Evolutionary conservation across 2,113 vertebrate species (phyloP), one percentile per base, ranked within the genome.

Genomic region (Dasyurus viverrinus): DNA sequence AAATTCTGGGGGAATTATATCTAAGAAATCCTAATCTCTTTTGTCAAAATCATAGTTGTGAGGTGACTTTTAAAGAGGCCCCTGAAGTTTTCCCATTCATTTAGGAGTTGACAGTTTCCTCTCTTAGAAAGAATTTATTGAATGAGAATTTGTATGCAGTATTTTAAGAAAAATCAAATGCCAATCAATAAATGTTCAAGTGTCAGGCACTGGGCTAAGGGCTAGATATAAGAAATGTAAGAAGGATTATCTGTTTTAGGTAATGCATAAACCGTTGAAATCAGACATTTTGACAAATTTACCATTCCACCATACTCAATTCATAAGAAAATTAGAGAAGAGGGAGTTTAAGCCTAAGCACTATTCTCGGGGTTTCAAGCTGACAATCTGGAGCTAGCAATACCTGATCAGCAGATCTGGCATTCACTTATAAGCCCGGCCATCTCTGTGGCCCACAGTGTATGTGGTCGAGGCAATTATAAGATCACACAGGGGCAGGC

Each of bases 1-100:
- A 96, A 91, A 94, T 98, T 89, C 94, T 92, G 91, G 93, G 90
- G 92, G 42, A 76, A 93, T 84, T 94, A 95, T 97, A 91, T 95
- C 60, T 76, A 95, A 94, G 96, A 93, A 94, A 93, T 96, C 91
- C 57, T 96, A 97, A 92, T 95, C 93, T 97, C 93, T 47, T 92
- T 60, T 46, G 46, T 50, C 27, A n/a, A 57, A 94, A 97, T 95
- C 0, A 97, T 90, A 95, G 97, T 94, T 95, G 90, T 48, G 47
- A 90, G 47, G 89, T 90, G 47, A 90, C 12, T 19, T 84, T 42
- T 84, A 42, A 84, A 84, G 68, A 42, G 68, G 14, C 4, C 6
- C 36, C 68, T 42, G 36, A 84, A 84, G 68, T 84, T 84, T 84
- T 42, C 68, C n/a, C 68, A 84, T 42, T 84, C n/a, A 42, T 84